Evolutionary conservation across 37 sponge, comb jelly and placozoan species (phyloP), one percentile per base, ranked within the genome.

Genomic region (Halisarca cf. caerulea): DNA sequence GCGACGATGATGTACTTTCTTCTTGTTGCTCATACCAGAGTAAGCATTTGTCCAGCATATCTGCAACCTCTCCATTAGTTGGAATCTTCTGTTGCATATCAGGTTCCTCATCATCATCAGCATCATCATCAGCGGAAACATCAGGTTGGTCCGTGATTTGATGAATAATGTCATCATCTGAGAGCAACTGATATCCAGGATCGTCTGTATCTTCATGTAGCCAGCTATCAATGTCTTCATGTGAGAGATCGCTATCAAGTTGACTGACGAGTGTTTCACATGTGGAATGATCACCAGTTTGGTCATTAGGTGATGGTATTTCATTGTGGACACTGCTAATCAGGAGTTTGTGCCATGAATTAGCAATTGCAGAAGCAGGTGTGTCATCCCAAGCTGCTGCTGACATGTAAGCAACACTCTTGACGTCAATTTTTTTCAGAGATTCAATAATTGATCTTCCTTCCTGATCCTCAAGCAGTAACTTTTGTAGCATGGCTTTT

Each of bases 161-260:
- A 27, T 60, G 54, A 25, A 84, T 35, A 30, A 84, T 73, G 55
- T 84, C 84, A n/a, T 69, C 84, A 70, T 84, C 84, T 39, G 84
- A 38, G 55, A 73, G 41, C 28, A 40, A 3, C 36, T 84, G 84
- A 57, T 84, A 84, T n/a, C 84, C 59, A 15, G n/a, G 58, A 36
- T 82, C 83, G 20, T 37, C 33, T 42, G 45, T 42, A 45, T 61
- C 83, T 28, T 21, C 68, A 53, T 53, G 21, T 23, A 84, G 28
- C 84, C 84, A 84, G 58, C 34, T 35, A 57, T 69, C 32, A 23
- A 70, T 84, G 33, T 81, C 81, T 81, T 58, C 40, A 81, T 81
- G 40, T 60, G 20, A 20, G 40, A 82, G 42, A 38, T 9, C 14
- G 15, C 2, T 34, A n/a, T 78, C 55, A 25, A 78, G 57, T 28